These are phyloP conservation scores for Phaonia tiefii DNA, from an alignment of 2,888 invertebrate genomes.

Conservation along the genomic window DNA sequence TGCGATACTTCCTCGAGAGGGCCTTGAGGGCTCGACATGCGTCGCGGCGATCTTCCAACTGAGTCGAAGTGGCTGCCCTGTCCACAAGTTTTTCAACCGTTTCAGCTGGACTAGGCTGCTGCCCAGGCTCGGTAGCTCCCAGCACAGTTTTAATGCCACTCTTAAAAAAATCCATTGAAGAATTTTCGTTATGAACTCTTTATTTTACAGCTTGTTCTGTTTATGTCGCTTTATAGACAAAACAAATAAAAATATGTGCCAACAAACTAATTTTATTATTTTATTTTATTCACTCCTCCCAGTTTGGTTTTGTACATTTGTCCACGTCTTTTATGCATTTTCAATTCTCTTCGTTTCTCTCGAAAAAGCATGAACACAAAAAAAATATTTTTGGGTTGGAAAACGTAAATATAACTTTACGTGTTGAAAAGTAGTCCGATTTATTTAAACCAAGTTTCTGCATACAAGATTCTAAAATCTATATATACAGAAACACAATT, in stretches of 20 bases:
- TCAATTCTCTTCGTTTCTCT: too few relatives aligned
- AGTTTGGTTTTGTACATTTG: slow-evolving; percentile 44
- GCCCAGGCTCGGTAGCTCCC: slow-evolving; percentile 89
- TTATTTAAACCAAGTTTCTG: too few relatives aligned
- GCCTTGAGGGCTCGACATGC: slow-evolving; percentile 97
- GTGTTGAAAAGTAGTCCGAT: too few relatives aligned
- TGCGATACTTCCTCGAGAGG: slow-evolving; percentile 92
- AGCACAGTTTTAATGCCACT: slow-evolving; percentile 94
- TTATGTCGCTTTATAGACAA: slow-evolving; percentile 19
- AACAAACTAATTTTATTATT: slow-evolving; percentile 36
- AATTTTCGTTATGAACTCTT: neutral
- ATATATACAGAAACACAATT: too few relatives aligned
- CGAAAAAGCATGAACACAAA: too few relatives aligned
- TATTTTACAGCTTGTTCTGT: slow-evolving; percentile 10
- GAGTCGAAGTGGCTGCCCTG: slow-evolving; percentile 93
- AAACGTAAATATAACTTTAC: too few relatives aligned
- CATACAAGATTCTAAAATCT: too few relatives aligned
- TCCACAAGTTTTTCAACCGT: slow-evolving; percentile 97
- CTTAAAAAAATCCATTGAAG: slow-evolving; percentile 92
- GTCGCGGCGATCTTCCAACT: slow-evolving; percentile 97
- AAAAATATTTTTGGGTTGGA: too few relatives aligned
- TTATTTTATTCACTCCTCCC: neutral
- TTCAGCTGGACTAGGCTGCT: slow-evolving; percentile 92
- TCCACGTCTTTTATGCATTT: too few relatives aligned
- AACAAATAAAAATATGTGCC: slow-evolving; percentile 46